Evolutionary conservation across 2,888 invertebrate species (phyloP).

Genomic region (Ectobius pallidus): DNA sequence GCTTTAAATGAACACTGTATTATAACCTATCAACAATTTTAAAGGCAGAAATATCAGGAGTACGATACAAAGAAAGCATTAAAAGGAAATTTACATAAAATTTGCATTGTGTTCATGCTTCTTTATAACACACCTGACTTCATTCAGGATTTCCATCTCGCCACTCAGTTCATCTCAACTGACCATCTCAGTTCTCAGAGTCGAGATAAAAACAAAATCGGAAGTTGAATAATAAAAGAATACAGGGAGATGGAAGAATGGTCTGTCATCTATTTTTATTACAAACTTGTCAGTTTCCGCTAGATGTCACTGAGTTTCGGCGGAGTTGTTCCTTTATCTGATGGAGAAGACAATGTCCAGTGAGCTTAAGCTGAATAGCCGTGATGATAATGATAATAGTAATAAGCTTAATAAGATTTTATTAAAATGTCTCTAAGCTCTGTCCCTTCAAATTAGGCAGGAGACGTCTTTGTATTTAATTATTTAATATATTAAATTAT

Average conservation of each 20-base stretch:
- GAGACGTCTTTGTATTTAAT: too few relatives aligned
- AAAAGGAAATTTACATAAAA: slow-evolving; percentile 5
- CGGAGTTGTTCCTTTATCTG: slow-evolving; percentile 25
- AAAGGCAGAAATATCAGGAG: background rate
- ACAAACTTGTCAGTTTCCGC: slow-evolving; percentile 30
- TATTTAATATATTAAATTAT: too few relatives aligned
- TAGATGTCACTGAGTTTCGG: slow-evolving; percentile 20
- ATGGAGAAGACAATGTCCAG: background rate
- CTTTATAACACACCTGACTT: slow-evolving; percentile 3
- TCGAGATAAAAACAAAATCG: slow-evolving; percentile 22
- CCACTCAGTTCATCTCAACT: slow-evolving; percentile 13
- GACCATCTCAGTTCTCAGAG: slow-evolving; percentile 20
- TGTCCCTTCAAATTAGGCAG: too few relatives aligned
- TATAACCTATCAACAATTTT: too few relatives aligned
- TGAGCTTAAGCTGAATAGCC: slow-evolving; percentile 18
- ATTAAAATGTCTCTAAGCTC: too few relatives aligned
- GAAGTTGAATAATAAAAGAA: slow-evolving; percentile 33
- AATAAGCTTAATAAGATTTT: too few relatives aligned
- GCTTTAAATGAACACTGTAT: background rate
- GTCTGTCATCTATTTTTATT: slow-evolving; percentile 31
- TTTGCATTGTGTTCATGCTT: background rate
- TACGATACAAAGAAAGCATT: background rate
- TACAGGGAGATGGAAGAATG: slow-evolving; percentile 28
- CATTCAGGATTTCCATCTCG: slow-evolving; percentile 4
- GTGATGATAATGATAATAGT: slow-evolving; percentile 17